phyloP scores from a whole-genome alignment of 2,113 vertebrate species.

The Chauna torquata region DNA sequence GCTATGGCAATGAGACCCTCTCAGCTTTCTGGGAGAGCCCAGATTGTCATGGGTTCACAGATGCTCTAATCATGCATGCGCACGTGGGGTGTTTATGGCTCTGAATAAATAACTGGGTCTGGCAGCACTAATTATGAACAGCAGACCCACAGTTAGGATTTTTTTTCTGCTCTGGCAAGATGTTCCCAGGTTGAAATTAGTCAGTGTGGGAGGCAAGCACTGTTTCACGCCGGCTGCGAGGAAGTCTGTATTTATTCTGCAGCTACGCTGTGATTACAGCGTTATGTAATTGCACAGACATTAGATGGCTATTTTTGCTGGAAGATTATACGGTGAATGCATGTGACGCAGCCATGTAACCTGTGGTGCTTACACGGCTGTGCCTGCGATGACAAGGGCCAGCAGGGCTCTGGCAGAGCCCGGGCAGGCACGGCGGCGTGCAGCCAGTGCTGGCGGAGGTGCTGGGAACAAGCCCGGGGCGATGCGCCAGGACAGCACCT shows the following conservation, averaged over 20 bases:
- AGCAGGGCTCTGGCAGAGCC: background rate
- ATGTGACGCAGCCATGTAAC: background rate
- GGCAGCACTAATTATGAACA: background rate
- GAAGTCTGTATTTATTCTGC: background rate
- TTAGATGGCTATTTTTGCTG: conserved; percentile 8
- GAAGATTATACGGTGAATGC: conserved; percentile 25
- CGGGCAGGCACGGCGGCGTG: fast-evolving
- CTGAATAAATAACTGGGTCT: background rate
- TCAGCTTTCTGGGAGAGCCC: background rate
- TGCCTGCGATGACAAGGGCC: background rate
- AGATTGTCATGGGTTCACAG: background rate
- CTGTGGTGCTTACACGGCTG: background rate
- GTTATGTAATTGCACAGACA: background rate
- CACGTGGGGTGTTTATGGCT: background rate
- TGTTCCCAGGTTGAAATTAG: background rate
- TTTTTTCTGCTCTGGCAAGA: background rate
- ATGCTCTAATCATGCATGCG: background rate
- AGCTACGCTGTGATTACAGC: background rate
- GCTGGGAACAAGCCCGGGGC: background rate
- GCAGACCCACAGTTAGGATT: background rate
- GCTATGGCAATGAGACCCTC: background rate
- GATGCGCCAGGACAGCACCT: background rate
- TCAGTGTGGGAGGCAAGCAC: background rate
- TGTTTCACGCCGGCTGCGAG: background rate
- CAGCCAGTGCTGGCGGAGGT: fast-evolving